Percentiles rank a stretch among this genome's conserved stretches.
Evolutionary conservation across 2,888 invertebrate genomes (phyloP).

Genomic region (Hedya salicella): DNA sequence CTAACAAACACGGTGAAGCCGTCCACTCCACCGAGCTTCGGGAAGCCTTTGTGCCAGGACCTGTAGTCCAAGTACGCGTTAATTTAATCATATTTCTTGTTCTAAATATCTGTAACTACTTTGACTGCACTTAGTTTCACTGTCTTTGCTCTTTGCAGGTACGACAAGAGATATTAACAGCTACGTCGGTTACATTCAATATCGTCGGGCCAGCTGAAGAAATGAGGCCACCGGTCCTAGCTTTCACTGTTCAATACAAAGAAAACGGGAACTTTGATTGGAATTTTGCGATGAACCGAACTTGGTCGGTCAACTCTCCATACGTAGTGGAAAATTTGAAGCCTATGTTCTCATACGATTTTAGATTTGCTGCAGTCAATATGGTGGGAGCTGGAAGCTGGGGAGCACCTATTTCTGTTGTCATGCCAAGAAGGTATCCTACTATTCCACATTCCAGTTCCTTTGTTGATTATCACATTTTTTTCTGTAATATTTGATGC

Average conservation of each 20-base stretch:
- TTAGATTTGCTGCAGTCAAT: constrained; percentile 94
- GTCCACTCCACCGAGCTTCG: constrained; percentile 89
- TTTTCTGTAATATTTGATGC: not conserved
- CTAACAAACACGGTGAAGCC: constrained; percentile 89
- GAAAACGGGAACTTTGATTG: constrained; percentile 88
- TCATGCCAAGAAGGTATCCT: constrained; percentile 88
- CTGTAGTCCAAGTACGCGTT: constrained; percentile 81
- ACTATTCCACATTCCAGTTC: constrained; percentile 48
- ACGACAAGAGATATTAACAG: constrained; percentile 89
- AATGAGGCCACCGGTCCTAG: constrained; percentile 90
- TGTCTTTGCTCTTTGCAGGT: constrained; percentile 74
- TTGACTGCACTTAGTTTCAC: not conserved
- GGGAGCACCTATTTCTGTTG: constrained; percentile 86
- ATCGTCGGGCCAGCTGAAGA: constrained; percentile 90
- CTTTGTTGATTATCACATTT: not conserved
- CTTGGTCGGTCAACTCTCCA: constrained; percentile 92
- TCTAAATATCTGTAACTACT: not conserved
- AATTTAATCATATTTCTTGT: not conserved
- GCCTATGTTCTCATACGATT: constrained; percentile 91
- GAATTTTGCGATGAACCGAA: constrained; percentile 88
- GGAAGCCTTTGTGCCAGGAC: constrained; percentile 89
- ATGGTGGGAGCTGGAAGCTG: constrained; percentile 92
- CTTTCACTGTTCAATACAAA: constrained; percentile 91
- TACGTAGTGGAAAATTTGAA: constrained; percentile 92
- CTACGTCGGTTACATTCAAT: constrained; percentile 93